These are phyloP conservation scores for Ceratosolen solmsi DNA, from an alignment of 1,140 invertebrate species.

Conservation along the genomic window DNA sequence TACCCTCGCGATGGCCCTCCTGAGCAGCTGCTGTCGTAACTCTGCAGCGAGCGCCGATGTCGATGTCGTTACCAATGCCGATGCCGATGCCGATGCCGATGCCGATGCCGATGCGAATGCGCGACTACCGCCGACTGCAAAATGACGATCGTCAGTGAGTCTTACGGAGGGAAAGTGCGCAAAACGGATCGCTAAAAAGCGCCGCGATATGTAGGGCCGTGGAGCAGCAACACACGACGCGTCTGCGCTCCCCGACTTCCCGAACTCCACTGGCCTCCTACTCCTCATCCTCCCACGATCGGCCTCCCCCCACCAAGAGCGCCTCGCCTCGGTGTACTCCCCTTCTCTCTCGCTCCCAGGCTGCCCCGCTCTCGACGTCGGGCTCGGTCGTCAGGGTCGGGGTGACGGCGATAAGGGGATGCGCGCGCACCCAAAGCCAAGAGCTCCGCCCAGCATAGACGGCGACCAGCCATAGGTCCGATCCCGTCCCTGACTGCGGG, in stretches of 20 bases:
- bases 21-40: not conserved
- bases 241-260: constrained; percentile 74
- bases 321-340: constrained; percentile 50
- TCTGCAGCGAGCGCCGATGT: not conserved
- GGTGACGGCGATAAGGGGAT: constrained; percentile 42
- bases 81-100: not conserved
- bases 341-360: not conserved
- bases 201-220: constrained; percentile 7
- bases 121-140: not conserved
- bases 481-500: constrained; percentile 44
- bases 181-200: not conserved
- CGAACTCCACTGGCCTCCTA: constrained; percentile 71
- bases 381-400: constrained; percentile 26
- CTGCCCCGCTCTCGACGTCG: constrained; percentile 42
- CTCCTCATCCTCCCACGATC: constrained; percentile 71
- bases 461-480: constrained; percentile 28
- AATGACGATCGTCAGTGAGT: not conserved
- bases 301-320: constrained; percentile 49
- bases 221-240: constrained; percentile 58
- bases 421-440: constrained; percentile 44
- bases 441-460: not conserved
- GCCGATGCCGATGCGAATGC: not conserved
- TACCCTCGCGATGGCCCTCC: not conserved
- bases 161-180: not conserved
- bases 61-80: not conserved